Percentiles rank a stretch among this genome's conserved stretches.
Evolutionary conservation across 2,113 vertebrate species (phyloP).

Genomic region (Calyptommatus sinebrachiatus): DNA sequence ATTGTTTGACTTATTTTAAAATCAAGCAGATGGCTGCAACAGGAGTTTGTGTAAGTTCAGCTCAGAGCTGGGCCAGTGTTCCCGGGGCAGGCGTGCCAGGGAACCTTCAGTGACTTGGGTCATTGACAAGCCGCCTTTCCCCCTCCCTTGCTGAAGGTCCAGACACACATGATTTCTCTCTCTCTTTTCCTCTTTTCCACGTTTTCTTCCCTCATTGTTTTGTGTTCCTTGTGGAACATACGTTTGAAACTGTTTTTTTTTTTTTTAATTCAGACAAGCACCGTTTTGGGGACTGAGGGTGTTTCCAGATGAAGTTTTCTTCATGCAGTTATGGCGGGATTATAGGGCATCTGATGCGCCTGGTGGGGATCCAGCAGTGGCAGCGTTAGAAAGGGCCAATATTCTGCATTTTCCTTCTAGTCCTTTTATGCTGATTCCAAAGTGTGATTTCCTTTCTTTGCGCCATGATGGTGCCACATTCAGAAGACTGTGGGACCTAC

Average conservation of each 20-base stretch:
- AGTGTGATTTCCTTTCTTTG: background rate
- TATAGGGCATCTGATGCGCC: too few species aligned
- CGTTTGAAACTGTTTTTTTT: background rate
- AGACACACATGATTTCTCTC: background rate
- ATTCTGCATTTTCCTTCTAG: background rate
- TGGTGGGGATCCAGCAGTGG: too few species aligned
- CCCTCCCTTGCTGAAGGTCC: conserved; percentile 55
- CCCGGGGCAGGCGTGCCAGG: conserved; percentile 84
- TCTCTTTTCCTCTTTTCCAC: conserved; percentile 50
- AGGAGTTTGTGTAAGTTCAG: conserved; percentile 99
- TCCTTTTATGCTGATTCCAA: too few species aligned
- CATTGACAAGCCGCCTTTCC: conserved; percentile 81
- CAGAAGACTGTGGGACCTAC: too few species aligned
- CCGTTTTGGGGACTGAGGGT: too few species aligned
- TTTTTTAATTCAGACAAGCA: background rate
- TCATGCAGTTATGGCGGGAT: too few species aligned
- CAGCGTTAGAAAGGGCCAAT: too few species aligned
- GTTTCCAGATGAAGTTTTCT: too few species aligned
- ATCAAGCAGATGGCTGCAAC: conserved; percentile 98
- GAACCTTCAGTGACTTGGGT: conserved; percentile 93
- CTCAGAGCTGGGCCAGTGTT: conserved; percentile 93
- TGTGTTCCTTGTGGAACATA: background rate
- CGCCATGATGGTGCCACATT: too few species aligned
- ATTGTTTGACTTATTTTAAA: conserved; percentile 99
- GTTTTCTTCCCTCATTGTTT: background rate